Conservation (phyloP, 2,888 invertebrate genomes). For the Spicauda simplicius region DNA sequence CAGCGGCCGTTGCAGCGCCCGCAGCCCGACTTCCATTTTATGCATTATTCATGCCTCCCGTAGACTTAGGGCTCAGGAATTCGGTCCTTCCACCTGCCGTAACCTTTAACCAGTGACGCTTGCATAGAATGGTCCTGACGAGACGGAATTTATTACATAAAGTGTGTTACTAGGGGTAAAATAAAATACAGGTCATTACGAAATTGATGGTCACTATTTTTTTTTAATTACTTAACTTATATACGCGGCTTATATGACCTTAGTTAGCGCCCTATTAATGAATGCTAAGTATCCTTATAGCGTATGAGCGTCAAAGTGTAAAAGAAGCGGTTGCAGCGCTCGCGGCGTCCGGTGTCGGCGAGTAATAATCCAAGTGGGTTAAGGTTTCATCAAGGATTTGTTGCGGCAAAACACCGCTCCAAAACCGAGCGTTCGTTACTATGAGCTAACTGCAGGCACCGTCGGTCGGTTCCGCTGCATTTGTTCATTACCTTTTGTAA, state of each 20-base stretch:
- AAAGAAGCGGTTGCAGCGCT: slow-evolving; percentile 66
- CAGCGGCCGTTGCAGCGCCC: slow-evolving; percentile 73
- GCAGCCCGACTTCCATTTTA: slow-evolving; percentile 50
- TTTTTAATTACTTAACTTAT: no score
- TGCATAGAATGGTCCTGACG: slow-evolving; percentile 3
- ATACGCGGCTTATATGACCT: no score
- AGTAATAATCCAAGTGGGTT: slow-evolving; percentile 84
- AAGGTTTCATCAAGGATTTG: slow-evolving; percentile 84
- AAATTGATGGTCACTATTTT: no score
- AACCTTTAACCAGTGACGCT: slow-evolving; percentile 39
- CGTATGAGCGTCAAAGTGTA: slow-evolving; percentile 49
- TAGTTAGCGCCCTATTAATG: background rate
- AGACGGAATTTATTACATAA: background rate
- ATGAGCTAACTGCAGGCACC: slow-evolving; percentile 76
- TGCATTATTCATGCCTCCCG: slow-evolving; percentile 60
- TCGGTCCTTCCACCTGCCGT: slow-evolving; percentile 56
- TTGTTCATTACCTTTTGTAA: slow-evolving; percentile 70
- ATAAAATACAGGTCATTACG: no score
- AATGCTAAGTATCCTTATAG: slow-evolving; percentile 21
- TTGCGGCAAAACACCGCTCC: slow-evolving; percentile 84
- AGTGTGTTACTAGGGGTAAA: background rate
- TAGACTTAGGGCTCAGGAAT: slow-evolving; percentile 56
- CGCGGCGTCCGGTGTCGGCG: slow-evolving; percentile 61
- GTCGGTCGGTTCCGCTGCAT: slow-evolving; percentile 72
- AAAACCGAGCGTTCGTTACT: slow-evolving; percentile 79